These are phyloP conservation scores for Mystacides longicornis DNA, from an alignment of 2,888 invertebrate genomes.

Conservation along the genomic window DNA sequence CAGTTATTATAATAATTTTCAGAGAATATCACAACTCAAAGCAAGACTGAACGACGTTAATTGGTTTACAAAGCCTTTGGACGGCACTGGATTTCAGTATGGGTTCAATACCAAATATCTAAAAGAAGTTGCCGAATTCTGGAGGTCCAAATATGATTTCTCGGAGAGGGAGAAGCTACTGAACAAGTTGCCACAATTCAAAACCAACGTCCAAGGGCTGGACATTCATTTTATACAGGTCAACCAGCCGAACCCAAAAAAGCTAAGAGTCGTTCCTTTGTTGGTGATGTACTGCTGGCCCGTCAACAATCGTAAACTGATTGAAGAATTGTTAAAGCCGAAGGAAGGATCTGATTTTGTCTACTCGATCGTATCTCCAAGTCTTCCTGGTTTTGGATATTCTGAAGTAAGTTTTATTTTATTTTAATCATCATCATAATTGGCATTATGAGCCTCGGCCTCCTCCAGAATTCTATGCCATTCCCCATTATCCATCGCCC, in stretches of 20 bases:
- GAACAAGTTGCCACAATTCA: constrained; percentile 69
- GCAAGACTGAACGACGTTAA: constrained; percentile 47
- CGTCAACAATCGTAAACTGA: constrained; percentile 49
- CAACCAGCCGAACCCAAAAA: constrained; percentile 43
- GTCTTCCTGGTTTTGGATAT: constrained; percentile 46
- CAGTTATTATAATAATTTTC: too few species aligned
- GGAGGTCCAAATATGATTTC: constrained; percentile 66
- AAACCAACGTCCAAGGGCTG: constrained; percentile 65
- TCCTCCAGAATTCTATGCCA: too few species aligned
- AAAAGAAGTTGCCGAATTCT: constrained; percentile 62
- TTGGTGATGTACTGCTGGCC: constrained; percentile 82
- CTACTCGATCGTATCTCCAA: constrained; percentile 57
- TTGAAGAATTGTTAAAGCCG: constrained; percentile 50
- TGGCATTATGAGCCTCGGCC: too few species aligned
- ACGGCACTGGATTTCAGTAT: constrained; percentile 65
- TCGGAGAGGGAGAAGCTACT: constrained; percentile 57
- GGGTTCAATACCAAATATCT: constrained; percentile 71
- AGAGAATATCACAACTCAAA: constrained; percentile 54
- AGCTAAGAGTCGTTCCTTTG: constrained; percentile 52
- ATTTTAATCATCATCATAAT: too few species aligned
- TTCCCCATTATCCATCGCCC: too few species aligned
- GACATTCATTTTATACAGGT: constrained; percentile 70
- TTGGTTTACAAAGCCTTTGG: constrained; percentile 51
- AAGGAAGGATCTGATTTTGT: constrained; percentile 49
- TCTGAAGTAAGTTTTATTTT: constrained; percentile 42